These are phyloP conservation scores for Poeciliopsis infans DNA, from an alignment of 2,797 vertebrate genomes.

Conservation along the genomic window DNA sequence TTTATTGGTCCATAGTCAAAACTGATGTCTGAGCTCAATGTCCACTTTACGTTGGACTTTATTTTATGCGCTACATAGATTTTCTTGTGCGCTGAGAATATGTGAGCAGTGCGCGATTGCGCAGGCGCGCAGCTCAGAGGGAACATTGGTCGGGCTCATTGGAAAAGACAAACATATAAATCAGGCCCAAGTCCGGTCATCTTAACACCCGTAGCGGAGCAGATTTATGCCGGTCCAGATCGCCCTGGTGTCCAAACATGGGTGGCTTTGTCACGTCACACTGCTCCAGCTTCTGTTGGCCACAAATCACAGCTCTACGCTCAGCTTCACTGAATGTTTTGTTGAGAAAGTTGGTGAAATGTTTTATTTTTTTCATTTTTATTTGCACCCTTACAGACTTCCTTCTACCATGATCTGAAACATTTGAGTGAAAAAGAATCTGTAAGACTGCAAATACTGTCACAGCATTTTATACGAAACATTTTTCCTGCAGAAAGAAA, in stretches of 20 bases:
- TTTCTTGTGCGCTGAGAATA: no score
- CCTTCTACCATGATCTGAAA: neutral
- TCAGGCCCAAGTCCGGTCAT: slow-evolving; percentile 8
- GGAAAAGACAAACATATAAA: slow-evolving; percentile 29
- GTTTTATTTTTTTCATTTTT: slow-evolving; percentile 28
- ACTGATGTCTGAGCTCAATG: no score
- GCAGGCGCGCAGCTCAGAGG: no score
- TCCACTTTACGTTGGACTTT: no score
- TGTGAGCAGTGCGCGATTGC: no score
- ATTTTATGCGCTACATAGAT: no score
- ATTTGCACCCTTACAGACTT: neutral
- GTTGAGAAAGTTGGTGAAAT: slow-evolving; percentile 45
- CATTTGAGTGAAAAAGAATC: neutral
- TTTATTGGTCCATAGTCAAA: no score
- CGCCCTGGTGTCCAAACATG: slow-evolving; percentile 47
- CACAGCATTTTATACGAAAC: neutral
- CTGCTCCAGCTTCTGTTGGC: slow-evolving; percentile 42
- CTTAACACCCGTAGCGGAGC: slow-evolving; percentile 11
- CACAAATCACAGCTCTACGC: slow-evolving; percentile 49
- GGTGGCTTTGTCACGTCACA: slow-evolving; percentile 62
- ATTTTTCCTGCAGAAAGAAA: neutral
- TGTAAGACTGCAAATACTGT: neutral
- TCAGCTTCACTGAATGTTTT: slow-evolving; percentile 53
- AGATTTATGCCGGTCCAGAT: slow-evolving; percentile 30
- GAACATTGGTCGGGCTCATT: no score